phyloP scores from a whole-genome alignment of 2,113 vertebrate genomes.

The Pelobates fuscus region DNA sequence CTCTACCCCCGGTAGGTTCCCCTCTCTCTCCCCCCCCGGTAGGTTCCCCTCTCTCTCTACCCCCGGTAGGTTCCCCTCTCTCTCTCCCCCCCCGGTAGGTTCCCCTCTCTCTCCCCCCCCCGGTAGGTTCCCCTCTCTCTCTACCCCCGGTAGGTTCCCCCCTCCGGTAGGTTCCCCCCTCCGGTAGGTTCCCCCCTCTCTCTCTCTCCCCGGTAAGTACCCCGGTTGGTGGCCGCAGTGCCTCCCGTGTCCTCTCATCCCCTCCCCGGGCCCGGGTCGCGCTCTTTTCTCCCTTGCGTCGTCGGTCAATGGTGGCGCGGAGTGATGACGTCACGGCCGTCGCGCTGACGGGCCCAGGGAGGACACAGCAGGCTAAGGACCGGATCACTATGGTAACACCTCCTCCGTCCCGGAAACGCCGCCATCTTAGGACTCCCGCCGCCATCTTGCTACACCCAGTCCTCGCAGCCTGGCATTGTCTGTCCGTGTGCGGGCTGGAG shows the following conservation, averaged over 20 bases:
- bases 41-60: neutral
- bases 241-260: conserved; percentile 36
- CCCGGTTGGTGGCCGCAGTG: neutral
- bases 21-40: too few relatives aligned
- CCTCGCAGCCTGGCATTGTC: too few relatives aligned
- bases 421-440: conserved; percentile 18
- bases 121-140: neutral
- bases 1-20: neutral
- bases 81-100: too few relatives aligned
- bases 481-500: too few relatives aligned
- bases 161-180: neutral
- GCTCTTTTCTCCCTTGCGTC: conserved; percentile 24
- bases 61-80: neutral
- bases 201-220: neutral
- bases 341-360: neutral
- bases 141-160: neutral
- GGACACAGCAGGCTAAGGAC: neutral
- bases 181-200: neutral
- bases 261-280: conserved; percentile 21
- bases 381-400: conserved; percentile 27
- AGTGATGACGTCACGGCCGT: conserved; percentile 3
- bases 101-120: neutral
- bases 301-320: conserved; percentile 5
- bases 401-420: conserved; percentile 20
- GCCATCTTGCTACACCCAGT: conserved; percentile 23